Base-by-base conservation (phyloP, 2,888 invertebrate genomes). In the Polia nebulosa region DNA sequence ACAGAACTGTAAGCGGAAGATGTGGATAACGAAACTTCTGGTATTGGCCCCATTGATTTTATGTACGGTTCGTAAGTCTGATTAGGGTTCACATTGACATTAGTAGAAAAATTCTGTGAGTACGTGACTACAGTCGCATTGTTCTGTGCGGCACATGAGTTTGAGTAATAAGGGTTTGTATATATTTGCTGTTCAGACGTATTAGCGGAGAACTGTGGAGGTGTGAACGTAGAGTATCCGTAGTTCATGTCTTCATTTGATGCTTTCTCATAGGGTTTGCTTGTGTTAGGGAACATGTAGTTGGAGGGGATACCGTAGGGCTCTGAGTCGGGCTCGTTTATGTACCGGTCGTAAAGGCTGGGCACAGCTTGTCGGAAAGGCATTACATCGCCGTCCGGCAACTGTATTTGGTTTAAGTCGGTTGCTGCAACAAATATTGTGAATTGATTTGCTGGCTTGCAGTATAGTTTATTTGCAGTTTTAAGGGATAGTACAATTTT, bases 321-420 rank as follows among this genome's bases (percentile, higher is more conserved):
- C 15, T 91, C 91, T 41, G 74, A 76, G 20, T 93, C 93, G 11
- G 91, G 82, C 13, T 82, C 85, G 83, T 93, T 93, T 3, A 89
- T 85, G 76, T 92, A 94, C 27, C 92, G 88, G 39, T 89, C 89
- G 82, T 93, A 94, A 0, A 89, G 88, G 64, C 89, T 91, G 20
- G 80, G 81, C 34, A 89, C 76, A 58, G 83, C 84, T 79, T 90
- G 90, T 77, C 89, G 82, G 0, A 89, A 83, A 9, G 92, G 90
- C 86, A 91, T 85, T 15, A 90, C 88, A 7, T 91, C 92, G 17
- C 95, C 95, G 56, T 95, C 95, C 3, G 93, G 92, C n/a, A 93
- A 74, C 71, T 91, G 91, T 88, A 91, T 90, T 85, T 92, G 91
- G 27, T 88, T 81, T 49, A 90, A 58, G 59, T 95, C 95, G 36